These are phyloP conservation scores for Paracentrotus lividus DNA, from an alignment of 53 echinoderm and acorn worm species.

Conservation along the genomic window DNA sequence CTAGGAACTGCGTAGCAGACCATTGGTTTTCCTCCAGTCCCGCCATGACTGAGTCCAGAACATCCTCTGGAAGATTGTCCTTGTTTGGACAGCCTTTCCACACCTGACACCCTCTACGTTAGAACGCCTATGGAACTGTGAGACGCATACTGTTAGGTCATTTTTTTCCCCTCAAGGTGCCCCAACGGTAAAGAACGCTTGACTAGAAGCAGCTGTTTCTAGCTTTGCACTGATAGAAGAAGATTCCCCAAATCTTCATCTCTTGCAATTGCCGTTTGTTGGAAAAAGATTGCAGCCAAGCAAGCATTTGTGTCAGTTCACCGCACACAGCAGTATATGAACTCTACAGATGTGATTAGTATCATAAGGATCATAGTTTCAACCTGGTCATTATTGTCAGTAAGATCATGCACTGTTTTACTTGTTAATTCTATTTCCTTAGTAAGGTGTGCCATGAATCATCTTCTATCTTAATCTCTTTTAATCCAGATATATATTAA, in stretches of 20 bases:
- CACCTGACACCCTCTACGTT: background rate
- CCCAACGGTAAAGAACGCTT: conserved; percentile 18
- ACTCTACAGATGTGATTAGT: conserved; percentile 14
- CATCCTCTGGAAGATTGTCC: conserved; percentile 32
- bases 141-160: background rate
- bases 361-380: background rate
- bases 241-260: conserved; percentile 18
- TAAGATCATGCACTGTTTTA: no score
- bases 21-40: background rate
- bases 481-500: no score
- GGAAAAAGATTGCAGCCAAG: background rate
- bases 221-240: background rate
- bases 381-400: no score
- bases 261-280: conserved; percentile 44
- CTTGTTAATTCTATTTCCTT: no score
- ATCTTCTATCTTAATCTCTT: no score
- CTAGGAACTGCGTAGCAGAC: background rate
- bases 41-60: background rate
- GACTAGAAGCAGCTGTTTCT: background rate
- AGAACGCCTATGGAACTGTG: background rate
- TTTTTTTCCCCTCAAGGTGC: conserved; percentile 4
- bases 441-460: no score
- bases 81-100: conserved; percentile 27
- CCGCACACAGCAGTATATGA: conserved; percentile 15
- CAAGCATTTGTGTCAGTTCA: background rate